phyloP scores from a whole-genome alignment of 2,113 vertebrate genomes.

The Dromas ardeola region DNA sequence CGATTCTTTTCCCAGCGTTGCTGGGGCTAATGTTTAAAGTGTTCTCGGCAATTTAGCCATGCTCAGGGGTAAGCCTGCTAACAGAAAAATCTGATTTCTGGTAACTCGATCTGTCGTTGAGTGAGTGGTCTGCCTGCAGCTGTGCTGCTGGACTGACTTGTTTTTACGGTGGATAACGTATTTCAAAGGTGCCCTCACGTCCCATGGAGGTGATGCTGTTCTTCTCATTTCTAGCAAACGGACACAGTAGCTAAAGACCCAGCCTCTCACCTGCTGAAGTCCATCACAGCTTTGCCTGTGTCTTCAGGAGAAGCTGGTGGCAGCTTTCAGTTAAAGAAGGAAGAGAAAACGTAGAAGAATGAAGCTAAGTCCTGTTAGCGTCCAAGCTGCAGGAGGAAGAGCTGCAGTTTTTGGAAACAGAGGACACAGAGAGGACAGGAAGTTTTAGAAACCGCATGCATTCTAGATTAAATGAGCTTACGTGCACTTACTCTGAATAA shows the following conservation, averaged over 20 bases:
- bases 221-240: not conserved
- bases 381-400: not conserved
- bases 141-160: not conserved
- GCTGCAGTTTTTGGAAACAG: not conserved
- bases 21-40: not conserved
- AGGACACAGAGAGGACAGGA: not conserved
- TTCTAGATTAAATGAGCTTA: conserved; percentile 21
- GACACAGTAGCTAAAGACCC: not conserved
- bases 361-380: not conserved
- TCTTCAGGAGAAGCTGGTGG: not conserved
- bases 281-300: not conserved
- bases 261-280: conserved; percentile 21
- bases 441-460: not conserved
- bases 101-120: not conserved
- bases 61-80: not conserved
- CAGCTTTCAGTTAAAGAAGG: not conserved
- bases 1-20: not conserved
- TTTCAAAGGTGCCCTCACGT: not conserved
- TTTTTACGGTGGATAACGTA: not conserved
- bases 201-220: not conserved
- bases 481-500: not conserved
- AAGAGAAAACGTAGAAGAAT: not conserved
- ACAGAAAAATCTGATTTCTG: not conserved
- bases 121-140: not conserved
- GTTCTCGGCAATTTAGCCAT: not conserved